Evolutionary conservation across 1,140 invertebrate species (phyloP), one percentile per base, ranked within the genome.

Genomic region (Thalassaphorura encarpata): DNA sequence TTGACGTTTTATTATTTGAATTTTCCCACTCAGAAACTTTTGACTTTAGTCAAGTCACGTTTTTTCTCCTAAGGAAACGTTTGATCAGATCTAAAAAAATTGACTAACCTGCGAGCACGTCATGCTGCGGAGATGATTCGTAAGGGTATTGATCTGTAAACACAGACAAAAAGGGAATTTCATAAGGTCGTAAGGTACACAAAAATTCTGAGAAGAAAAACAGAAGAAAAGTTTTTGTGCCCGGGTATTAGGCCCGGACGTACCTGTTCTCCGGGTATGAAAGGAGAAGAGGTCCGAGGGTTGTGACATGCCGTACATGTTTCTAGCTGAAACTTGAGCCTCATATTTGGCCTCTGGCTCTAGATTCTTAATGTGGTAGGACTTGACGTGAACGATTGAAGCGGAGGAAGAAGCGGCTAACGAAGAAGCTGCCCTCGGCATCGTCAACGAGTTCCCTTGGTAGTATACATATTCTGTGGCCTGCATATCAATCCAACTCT

Each of bases 271-370:
- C 33, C 64, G 63, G 11, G 68, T 69, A 41, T 68, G 64, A 47
- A 69, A 68, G 48, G 67, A 62, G 53, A 68, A 69, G 11, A 63
- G 57, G 15, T 67, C 63, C 0, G 63, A 65, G 13, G 58, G 48
- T 42, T 67, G 58, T 48, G 62, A 58, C 75, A 78, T 81, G 31
- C 80, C 80, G 56, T 81, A 80, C 65, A 76, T 75, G 60, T 81
- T 82, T 69, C 77, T 80, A 16, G 79, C 77, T 64, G 80, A 77
- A 5, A 81, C 76, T 47, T 80, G 74, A 23, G 78, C 79, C 66
- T 82, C 80, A 66, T 81, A 82, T 3, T 76, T 75, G 2, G 78
- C 78, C 59, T 78, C 78, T 2, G 77, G 70, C 31, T 79, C 74
- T 47, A 81, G 67, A 49, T 73, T 72, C 15, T 71, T 69, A 58